Evolutionary conservation across 2,797 vertebrate genomes (phyloP).

Genomic region (Nyctalus aviator): DNA sequence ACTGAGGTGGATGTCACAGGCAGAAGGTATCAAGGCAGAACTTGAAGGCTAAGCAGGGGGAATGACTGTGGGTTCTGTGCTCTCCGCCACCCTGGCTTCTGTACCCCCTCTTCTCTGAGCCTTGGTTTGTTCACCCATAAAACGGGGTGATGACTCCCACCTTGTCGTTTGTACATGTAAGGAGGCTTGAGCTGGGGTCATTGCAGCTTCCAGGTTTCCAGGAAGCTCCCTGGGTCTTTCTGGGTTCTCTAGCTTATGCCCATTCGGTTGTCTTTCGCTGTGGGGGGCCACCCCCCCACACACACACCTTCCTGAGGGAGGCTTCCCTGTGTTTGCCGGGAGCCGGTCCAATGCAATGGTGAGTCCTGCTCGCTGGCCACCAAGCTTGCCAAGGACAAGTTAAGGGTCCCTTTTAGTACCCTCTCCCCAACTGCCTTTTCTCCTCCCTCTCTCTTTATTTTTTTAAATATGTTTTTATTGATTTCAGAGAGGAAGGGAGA

Average conservation of each 20-base stretch:
- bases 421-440: too few species aligned
- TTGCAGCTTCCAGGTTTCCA: neutral
- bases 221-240: neutral
- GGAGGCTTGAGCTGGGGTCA: neutral
- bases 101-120: neutral
- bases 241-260: neutral
- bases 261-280: neutral
- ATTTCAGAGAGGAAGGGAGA: neutral
- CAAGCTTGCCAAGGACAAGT: neutral
- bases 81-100: neutral
- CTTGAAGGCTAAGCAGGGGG: neutral
- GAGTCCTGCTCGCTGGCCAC: neutral
- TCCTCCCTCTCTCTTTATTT: neutral
- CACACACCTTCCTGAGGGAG: neutral
- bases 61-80: rapidly evolving
- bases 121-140: neutral
- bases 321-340: neutral
- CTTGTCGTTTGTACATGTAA: neutral
- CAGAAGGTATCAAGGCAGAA: neutral
- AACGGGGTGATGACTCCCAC: neutral
- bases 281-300: too few species aligned
- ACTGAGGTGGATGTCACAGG: neutral
- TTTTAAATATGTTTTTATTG: too few species aligned
- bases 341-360: neutral
- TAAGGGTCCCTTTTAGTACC: neutral